Evolutionary conservation across 2,113 vertebrate genomes (phyloP), one percentile per base, ranked within the genome.

Genomic region (Arvicanthis niloticus): DNA sequence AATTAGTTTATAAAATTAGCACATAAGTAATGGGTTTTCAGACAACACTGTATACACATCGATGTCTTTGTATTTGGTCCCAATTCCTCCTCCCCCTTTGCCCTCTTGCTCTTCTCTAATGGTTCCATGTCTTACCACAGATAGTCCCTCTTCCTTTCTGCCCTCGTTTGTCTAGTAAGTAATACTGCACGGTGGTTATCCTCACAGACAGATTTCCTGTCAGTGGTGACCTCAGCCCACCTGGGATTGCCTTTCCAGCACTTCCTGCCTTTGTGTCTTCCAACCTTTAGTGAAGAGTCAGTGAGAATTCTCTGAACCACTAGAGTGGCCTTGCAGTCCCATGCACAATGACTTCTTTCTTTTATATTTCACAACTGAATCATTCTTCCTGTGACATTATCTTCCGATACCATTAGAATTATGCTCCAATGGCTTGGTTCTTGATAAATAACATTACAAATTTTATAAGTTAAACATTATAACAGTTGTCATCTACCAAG

Each of bases 371-470:
- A 82, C 51, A 40, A 73, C 58, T 78, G 45, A 51, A 68, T 72
- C 40, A 45, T 58, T 94, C 19, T 42, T 72, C 78, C n/a, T 58
- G 11, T 34, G 40, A 10, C 45, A 56, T 42, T 89, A 68, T 88
- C 60, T 87, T 80, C 73, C 17, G 29, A 6, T 12, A 31, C 5
- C 24, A 24, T 81, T 88, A 82, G 48, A 82, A 60, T 70, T 81
- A 56, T 89, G 86, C 26, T 51, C 90, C 34, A 73, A 9, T 87
- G 45, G 1, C 13, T 87, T 77, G 7, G 65, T 62, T 82, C 26
- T 91, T 77, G 81, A 62, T 92, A n/a, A 91, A 67, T 92, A 73
- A 68, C 87, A 6, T 88, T 92, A 42, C 26, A 90, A 73, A 76
- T 34, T 92, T 75, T 68, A 75, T 94, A 88, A 45, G 21, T 78